These are phyloP conservation scores for Endomychus coccineus DNA, from an alignment of 2,888 invertebrate genomes.

Conservation along the genomic window DNA sequence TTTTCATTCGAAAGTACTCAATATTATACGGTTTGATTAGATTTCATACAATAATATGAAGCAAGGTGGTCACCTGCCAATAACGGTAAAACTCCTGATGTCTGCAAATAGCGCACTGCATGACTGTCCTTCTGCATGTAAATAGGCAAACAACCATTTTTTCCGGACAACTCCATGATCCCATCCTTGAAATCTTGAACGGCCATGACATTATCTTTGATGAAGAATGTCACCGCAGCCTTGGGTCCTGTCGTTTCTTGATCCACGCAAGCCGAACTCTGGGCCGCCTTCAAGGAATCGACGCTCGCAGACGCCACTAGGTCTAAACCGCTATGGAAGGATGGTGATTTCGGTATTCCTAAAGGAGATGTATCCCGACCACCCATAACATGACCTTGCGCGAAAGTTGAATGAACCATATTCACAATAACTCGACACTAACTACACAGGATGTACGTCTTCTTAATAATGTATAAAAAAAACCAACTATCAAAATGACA, in stretches of 20 bases:
- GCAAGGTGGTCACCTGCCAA: constrained; percentile 50
- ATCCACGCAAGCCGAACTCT: constrained; percentile 7
- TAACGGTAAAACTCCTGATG: constrained; percentile 48
- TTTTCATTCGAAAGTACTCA: no score
- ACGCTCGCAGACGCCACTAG: constrained; percentile 59
- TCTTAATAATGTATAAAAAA: no score
- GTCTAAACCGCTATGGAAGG: constrained; percentile 80
- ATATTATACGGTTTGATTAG: no score
- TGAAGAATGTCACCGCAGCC: no score
- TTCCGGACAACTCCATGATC: constrained; percentile 6
- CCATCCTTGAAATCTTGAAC: no score
- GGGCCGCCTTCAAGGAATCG: constrained; percentile 44
- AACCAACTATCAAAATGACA: no score
- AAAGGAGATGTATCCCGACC: constrained; percentile 50
- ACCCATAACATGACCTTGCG: constrained; percentile 41
- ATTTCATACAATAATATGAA: no score
- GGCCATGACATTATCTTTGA: not conserved
- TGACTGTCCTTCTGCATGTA: constrained; percentile 21
- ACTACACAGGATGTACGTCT: no score
- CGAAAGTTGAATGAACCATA: constrained; percentile 44
- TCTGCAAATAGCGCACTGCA: constrained; percentile 29
- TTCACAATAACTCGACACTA: constrained; percentile 14
- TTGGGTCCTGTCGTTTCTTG: no score
- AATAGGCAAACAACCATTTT: no score
- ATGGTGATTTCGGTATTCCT: constrained; percentile 80